Percentiles rank a stretch among this genome's conserved stretches.
phyloP scores from a whole-genome alignment of 2,113 vertebrate genomes.

The Ctenodactylus gundi region DNA sequence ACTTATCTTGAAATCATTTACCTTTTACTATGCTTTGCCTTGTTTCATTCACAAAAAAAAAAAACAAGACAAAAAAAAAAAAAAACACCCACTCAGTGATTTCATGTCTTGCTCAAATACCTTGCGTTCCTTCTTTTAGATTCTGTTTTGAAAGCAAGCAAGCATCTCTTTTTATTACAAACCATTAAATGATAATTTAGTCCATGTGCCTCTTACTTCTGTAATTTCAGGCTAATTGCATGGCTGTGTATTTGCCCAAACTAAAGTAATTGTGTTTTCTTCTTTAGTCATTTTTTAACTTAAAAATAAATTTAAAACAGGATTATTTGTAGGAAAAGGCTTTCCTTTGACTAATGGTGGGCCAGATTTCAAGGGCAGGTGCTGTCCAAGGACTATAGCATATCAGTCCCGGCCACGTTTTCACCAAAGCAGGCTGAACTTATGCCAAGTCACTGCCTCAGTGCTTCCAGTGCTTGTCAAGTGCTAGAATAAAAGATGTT shows the following conservation, averaged over 20 bases:
- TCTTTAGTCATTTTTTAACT: not conserved
- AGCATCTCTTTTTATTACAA: constrained; percentile 1
- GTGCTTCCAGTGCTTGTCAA: constrained; percentile 28
- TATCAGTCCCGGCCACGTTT: not conserved
- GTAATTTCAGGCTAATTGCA: constrained; percentile 57
- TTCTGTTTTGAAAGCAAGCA: constrained; percentile 48
- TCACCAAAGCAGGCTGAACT: constrained; percentile 17
- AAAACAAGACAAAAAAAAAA: not conserved
- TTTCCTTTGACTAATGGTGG: not conserved
- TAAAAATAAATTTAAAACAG: constrained; percentile 9
- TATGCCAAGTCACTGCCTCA: not conserved
- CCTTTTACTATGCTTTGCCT: constrained; percentile 28
- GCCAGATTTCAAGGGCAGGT: not conserved
- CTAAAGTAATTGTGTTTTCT: constrained; percentile 15
- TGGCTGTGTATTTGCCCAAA: not conserved
- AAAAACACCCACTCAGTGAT: not conserved
- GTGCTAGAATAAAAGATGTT: not conserved
- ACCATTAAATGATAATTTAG: constrained; percentile 56
- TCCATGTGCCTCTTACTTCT: constrained; percentile 40
- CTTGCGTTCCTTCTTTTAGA: not conserved
- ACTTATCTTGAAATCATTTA: not conserved
- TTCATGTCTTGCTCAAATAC: not conserved
- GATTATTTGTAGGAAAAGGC: not conserved
- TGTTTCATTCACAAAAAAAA: not conserved
- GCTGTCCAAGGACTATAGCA: not conserved